Evolutionary conservation across 1,140 invertebrate genomes (phyloP).

Genomic region (Megathymus violae): DNA sequence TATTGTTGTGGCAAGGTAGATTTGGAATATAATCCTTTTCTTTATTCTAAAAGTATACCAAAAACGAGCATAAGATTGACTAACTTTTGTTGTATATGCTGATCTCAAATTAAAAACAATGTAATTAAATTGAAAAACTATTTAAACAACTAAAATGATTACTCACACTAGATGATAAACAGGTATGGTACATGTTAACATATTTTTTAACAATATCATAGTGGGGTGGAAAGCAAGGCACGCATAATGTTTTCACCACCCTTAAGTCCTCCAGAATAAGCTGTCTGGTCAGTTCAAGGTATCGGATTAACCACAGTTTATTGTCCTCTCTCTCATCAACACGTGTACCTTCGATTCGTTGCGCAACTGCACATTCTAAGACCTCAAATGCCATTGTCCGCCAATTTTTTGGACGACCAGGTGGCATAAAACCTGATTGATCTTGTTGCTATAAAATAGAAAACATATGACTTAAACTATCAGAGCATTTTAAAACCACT

Average conservation of each 20-base stretch:
- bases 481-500: too few species aligned
- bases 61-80: too few species aligned
- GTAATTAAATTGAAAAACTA: constrained; percentile 25
- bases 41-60: too few species aligned
- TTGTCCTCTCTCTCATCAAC: constrained; percentile 95
- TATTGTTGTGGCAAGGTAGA: too few species aligned
- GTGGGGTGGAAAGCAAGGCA: constrained; percentile 97
- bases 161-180: constrained; percentile 93
- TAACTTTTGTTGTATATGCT: too few species aligned
- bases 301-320: constrained; percentile 97
- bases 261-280: constrained; percentile 95
- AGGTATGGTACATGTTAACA: constrained; percentile 96
- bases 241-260: constrained; percentile 96
- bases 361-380: constrained; percentile 92
- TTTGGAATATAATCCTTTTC: too few species aligned
- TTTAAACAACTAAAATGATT: constrained; percentile 11
- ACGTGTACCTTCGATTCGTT: constrained; percentile 94
- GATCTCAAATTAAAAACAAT: too few species aligned
- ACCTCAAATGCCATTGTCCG: constrained; percentile 93
- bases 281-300: constrained; percentile 91
- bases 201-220: constrained; percentile 97
- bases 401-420: constrained; percentile 97
- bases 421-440: constrained; percentile 95
- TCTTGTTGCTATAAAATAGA: constrained; percentile 90
- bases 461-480: constrained; percentile 5